These are phyloP conservation scores for Phrynocephalus guinanensis DNA, from an alignment of 2,797 vertebrate genomes.

Conservation along the genomic window DNA sequence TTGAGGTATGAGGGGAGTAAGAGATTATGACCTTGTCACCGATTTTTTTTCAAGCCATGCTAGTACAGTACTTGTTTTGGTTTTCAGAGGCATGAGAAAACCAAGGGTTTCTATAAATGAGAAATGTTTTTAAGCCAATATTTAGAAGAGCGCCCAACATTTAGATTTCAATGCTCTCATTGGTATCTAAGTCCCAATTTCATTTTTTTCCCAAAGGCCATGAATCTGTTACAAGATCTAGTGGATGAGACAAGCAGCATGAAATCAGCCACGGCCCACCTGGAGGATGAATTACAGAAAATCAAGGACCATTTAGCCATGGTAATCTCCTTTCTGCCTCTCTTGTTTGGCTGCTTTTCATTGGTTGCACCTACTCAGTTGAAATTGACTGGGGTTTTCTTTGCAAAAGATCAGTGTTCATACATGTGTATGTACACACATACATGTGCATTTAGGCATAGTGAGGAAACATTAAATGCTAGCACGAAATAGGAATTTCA, in stretches of 20 bases:
- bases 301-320: conserved; percentile 51
- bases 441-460: too few relatives aligned
- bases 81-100: background rate
- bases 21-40: background rate
- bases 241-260: conserved; percentile 69
- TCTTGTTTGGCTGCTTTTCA: background rate
- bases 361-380: background rate
- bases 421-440: too few relatives aligned
- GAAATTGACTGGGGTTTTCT: background rate
- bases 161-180: conserved; percentile 61
- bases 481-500: too few relatives aligned
- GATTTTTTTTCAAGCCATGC: background rate
- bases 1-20: background rate
- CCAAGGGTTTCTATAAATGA: background rate
- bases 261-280: conserved; percentile 54
- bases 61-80: background rate
- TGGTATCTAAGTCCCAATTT: conserved; percentile 45
- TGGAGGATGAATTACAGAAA: conserved; percentile 63
- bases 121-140: conserved; percentile 19
- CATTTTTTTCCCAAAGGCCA: conserved; percentile 64
- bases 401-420: background rate
- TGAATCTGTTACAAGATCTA: conserved; percentile 73
- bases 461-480: too few relatives aligned
- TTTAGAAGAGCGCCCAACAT: conserved; percentile 14
- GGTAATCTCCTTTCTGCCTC: conserved; percentile 45